Percentiles rank a stretch among this genome's conserved stretches.
Conservation (phyloP, 2,797 vertebrate genomes). For the Acomys russatus region DNA sequence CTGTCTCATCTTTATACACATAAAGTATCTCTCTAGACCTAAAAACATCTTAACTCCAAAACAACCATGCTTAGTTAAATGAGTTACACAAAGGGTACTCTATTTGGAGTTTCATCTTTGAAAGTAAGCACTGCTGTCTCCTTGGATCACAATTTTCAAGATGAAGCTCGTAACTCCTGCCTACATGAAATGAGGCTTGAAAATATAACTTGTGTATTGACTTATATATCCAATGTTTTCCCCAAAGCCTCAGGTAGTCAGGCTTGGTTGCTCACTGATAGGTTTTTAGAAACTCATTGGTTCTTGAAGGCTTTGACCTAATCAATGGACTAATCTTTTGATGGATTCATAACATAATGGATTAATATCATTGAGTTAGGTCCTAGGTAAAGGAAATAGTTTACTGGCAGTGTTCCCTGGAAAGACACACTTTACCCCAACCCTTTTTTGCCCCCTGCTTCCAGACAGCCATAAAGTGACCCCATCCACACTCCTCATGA, state of each 20-base stretch:
- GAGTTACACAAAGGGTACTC: not conserved
- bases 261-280: not conserved
- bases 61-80: not conserved
- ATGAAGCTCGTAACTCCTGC: constrained; percentile 1
- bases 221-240: not conserved
- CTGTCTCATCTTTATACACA: too few relatives aligned
- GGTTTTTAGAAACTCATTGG: not conserved
- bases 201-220: not conserved
- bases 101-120: constrained; percentile 10
- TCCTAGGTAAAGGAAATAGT: not conserved
- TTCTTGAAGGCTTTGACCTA: not conserved
- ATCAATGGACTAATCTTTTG: not conserved
- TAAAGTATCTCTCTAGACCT: too few relatives aligned
- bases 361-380: not conserved
- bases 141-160: not conserved
- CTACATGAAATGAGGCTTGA: not conserved
- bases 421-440: not conserved
- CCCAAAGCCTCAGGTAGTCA: not conserved
- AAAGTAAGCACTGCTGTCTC: not conserved
- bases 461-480: not conserved
- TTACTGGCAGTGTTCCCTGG: not conserved
- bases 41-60: too few relatives aligned
- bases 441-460: not conserved
- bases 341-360: not conserved
- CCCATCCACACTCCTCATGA: not conserved